Evolutionary conservation across 2,797 vertebrate species (phyloP).

Genomic region (Notolepis coatsorum): DNA sequence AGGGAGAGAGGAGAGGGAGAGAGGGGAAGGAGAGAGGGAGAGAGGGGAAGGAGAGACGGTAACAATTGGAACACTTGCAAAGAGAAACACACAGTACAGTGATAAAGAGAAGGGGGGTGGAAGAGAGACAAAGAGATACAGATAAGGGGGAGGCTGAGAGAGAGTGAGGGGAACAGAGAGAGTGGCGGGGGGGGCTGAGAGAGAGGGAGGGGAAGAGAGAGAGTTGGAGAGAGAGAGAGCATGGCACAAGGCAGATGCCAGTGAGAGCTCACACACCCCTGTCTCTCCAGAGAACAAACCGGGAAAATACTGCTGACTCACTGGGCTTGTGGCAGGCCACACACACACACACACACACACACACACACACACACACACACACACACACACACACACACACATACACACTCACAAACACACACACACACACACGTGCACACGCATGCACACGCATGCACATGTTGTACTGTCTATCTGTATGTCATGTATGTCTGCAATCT

Average conservation of each 20-base stretch:
- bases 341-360: constrained; percentile 25
- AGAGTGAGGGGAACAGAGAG: neutral
- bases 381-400: neutral
- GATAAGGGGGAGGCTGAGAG: neutral
- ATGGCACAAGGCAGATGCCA: constrained; percentile 56
- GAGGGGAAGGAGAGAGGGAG: neutral
- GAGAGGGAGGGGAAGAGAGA: constrained; percentile 5
- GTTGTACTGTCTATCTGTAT: constrained; percentile 6
- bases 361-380: constrained; percentile 18
- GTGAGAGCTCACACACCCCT: constrained; percentile 33
- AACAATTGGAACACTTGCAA: neutral
- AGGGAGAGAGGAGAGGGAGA: constrained; percentile 16
- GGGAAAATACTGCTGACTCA: constrained; percentile 79
- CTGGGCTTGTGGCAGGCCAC: constrained; percentile 55
- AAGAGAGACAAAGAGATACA: neutral
- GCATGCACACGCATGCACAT: neutral
- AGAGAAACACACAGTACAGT: neutral
- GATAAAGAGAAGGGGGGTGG: neutral
- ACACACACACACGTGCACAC: neutral
- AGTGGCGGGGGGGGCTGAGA: neutral
- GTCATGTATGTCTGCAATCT: no score
- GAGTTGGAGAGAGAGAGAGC: constrained; percentile 12
- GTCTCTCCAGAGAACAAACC: constrained; percentile 56
- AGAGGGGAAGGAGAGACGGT: neutral
- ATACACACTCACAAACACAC: neutral